phyloP scores from a whole-genome alignment of 2,113 vertebrate species.

The Xyliphius kryptos region DNA sequence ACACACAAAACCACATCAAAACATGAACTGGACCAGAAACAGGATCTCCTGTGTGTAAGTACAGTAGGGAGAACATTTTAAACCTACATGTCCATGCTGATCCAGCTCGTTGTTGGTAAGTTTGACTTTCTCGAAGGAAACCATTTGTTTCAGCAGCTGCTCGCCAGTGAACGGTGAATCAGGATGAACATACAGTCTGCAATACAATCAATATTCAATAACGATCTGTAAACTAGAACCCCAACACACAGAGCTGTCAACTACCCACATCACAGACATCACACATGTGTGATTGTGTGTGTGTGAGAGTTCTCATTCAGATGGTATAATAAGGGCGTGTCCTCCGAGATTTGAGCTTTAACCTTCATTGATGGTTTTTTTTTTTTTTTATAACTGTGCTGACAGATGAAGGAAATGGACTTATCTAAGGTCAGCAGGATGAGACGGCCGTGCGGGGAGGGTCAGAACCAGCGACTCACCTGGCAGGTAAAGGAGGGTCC shows the following conservation, averaged over 20 bases:
- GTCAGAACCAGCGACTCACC: constrained; percentile 57
- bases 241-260: neutral
- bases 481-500: constrained; percentile 90
- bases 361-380: too few species aligned
- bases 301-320: too few species aligned
- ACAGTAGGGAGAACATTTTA: neutral
- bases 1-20: constrained; percentile 14
- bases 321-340: too few species aligned
- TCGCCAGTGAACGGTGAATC: constrained; percentile 95
- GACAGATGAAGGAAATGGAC: neutral
- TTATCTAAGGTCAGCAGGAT: neutral
- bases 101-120: constrained; percentile 98
- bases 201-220: neutral
- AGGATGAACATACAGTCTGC: constrained; percentile 91
- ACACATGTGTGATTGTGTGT: too few species aligned
- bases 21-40: too few species aligned
- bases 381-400: neutral
- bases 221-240: neutral
- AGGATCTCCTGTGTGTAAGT: neutral
- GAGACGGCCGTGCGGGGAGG: too few species aligned
- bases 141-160: constrained; percentile 96
- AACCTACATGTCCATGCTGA: constrained; percentile 90
- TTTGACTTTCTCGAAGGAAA: constrained; percentile 98
- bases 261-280: too few species aligned
- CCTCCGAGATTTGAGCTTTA: too few species aligned